Percentiles rank a stretch among this genome's conserved stretches.
phyloP scores from a whole-genome alignment of 1,140 invertebrate genomes.

The Laupala kohalensis region DNA sequence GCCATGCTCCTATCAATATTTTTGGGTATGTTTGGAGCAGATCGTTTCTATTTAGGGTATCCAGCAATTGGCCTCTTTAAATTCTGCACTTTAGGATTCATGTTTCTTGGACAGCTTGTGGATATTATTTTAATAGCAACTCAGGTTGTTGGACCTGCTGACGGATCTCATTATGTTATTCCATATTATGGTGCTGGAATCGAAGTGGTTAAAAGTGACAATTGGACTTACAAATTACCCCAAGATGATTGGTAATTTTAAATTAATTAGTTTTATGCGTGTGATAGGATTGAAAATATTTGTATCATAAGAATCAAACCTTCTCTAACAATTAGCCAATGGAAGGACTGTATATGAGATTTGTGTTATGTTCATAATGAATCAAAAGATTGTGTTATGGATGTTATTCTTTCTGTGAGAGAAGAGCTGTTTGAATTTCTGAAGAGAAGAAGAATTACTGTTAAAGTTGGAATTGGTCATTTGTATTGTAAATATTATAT shows the following conservation, averaged over 20 bases:
- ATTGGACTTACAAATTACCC: slow-evolving; percentile 69
- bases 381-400: too few species aligned
- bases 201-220: slow-evolving; percentile 66
- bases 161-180: slow-evolving; percentile 92
- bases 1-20: slow-evolving; percentile 88
- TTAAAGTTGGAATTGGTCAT: too few species aligned
- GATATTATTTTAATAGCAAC: slow-evolving; percentile 93
- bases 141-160: slow-evolving; percentile 81
- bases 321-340: too few species aligned
- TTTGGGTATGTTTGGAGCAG: slow-evolving; percentile 92
- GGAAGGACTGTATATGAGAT: too few species aligned
- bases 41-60: slow-evolving; percentile 94
- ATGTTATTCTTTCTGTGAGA: too few species aligned
- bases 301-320: too few species aligned
- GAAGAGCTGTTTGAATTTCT: too few species aligned
- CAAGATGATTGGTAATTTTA: slow-evolving; percentile 73
- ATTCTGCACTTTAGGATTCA: slow-evolving; percentile 87
- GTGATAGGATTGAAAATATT: too few species aligned
- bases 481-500: too few species aligned
- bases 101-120: slow-evolving; percentile 89
- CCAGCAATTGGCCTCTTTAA: slow-evolving; percentile 88
- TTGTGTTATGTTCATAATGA: too few species aligned
- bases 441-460: too few species aligned
- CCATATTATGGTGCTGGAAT: slow-evolving; percentile 85
- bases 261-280: too few species aligned